Evolutionary conservation across 1,140 invertebrate species (phyloP).

Genomic region (Mamestra configurata): DNA sequence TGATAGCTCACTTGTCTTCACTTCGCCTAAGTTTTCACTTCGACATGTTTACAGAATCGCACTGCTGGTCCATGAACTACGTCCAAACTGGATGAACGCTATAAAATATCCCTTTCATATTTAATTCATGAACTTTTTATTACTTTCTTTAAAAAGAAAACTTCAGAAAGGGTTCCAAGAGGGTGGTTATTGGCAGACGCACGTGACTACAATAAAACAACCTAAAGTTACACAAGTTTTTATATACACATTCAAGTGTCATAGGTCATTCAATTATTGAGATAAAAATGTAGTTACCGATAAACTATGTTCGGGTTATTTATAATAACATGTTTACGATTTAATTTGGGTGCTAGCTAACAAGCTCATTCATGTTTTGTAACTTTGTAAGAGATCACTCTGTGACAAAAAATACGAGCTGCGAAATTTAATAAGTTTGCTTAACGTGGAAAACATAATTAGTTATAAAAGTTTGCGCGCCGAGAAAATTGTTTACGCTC

Average conservation of each 20-base stretch:
- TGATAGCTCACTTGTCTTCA: too few relatives aligned
- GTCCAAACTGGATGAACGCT: background rate
- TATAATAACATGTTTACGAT: slow-evolving; percentile 59
- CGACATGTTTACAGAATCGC: too few relatives aligned
- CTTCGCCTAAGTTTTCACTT: too few relatives aligned
- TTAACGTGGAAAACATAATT: slow-evolving; percentile 29
- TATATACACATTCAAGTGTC: slow-evolving; percentile 26
- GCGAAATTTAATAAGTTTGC: slow-evolving; percentile 21
- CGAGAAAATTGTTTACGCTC: slow-evolving; percentile 49
- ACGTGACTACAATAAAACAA: slow-evolving; percentile 37
- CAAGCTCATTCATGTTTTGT: slow-evolving; percentile 49
- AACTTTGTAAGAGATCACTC: slow-evolving; percentile 19
- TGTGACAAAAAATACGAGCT: slow-evolving; percentile 12
- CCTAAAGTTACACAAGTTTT: slow-evolving; percentile 26
- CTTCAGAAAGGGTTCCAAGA: background rate
- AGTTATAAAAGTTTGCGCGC: slow-evolving; percentile 34
- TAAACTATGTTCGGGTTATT: slow-evolving; percentile 59
- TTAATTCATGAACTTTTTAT: slow-evolving; percentile 21
- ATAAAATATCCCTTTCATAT: background rate
- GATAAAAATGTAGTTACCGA: slow-evolving; percentile 36
- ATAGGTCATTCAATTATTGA: slow-evolving; percentile 45
- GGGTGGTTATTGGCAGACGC: background rate
- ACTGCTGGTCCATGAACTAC: background rate
- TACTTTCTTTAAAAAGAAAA: background rate
- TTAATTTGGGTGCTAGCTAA: slow-evolving; percentile 43